These are phyloP conservation scores for Andrena camellia DNA, from an alignment of 2,888 invertebrate species.

Conservation along the genomic window DNA sequence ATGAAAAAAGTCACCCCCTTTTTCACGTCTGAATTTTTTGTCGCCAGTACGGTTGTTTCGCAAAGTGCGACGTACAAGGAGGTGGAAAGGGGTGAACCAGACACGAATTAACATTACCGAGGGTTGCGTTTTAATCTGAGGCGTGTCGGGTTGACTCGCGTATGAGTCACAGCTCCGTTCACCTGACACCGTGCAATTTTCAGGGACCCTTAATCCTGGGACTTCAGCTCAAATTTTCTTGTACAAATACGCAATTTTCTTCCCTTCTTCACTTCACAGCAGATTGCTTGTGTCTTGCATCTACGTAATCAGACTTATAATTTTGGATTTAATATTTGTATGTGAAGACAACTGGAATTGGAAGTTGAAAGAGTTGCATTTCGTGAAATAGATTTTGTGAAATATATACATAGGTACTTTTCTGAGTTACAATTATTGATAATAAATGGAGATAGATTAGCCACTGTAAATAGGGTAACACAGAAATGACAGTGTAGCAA, in stretches of 20 bases:
- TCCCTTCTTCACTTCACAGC: not conserved
- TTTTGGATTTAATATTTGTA: not conserved
- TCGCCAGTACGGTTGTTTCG: slow-evolving; percentile 47
- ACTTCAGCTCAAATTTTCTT: not conserved
- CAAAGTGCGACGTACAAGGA: slow-evolving; percentile 45
- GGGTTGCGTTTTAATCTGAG: slow-evolving; percentile 72
- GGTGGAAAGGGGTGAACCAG: slow-evolving; percentile 31
- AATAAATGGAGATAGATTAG: too few species aligned
- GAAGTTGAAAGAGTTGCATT: not conserved
- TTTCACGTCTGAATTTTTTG: slow-evolving; percentile 59
- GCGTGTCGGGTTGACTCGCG: slow-evolving; percentile 55
- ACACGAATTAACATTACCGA: slow-evolving; percentile 64
- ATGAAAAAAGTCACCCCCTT: slow-evolving; percentile 45
- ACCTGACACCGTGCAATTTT: slow-evolving; percentile 60
- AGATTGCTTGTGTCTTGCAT: not conserved
- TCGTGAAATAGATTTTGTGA: not conserved
- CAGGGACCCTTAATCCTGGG: slow-evolving; percentile 37
- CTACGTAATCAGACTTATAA: not conserved
- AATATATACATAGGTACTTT: too few species aligned
- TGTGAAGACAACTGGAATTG: not conserved
- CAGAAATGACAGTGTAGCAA: too few species aligned
- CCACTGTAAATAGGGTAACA: too few species aligned
- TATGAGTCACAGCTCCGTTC: slow-evolving; percentile 42
- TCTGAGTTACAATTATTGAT: too few species aligned
- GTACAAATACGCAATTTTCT: not conserved